phyloP scores from a whole-genome alignment of 2,797 vertebrate genomes.

The Alca torda region DNA sequence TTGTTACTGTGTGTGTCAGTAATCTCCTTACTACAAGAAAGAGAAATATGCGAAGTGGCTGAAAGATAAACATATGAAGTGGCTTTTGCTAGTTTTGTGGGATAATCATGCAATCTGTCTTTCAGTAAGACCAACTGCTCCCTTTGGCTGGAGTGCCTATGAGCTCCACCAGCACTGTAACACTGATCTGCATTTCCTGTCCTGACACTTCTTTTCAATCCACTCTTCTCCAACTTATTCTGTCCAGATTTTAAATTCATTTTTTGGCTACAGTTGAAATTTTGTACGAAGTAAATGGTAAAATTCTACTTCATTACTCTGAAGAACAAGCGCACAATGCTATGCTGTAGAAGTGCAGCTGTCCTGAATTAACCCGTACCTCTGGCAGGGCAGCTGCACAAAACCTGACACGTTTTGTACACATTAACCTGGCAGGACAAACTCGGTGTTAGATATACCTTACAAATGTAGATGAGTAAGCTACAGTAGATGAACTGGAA shows the following conservation, averaged over 20 bases:
- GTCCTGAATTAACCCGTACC: neutral
- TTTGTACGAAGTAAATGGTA: neutral
- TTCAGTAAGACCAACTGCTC: neutral
- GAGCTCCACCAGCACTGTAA: neutral
- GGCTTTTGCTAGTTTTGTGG: neutral
- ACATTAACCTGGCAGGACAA: neutral
- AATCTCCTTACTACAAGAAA: neutral
- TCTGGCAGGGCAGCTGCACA: neutral
- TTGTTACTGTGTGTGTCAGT: neutral
- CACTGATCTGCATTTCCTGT: neutral
- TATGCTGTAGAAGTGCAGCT: rapidly evolving
- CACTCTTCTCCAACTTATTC: neutral
- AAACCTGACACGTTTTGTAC: neutral
- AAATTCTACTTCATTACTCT: neutral
- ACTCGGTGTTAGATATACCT: neutral
- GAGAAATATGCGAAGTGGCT: neutral
- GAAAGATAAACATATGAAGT: neutral
- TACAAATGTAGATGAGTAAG: neutral
- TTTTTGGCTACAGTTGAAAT: neutral
- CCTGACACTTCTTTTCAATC: neutral
- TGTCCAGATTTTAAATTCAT: neutral
- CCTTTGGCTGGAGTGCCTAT: neutral
- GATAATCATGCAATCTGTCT: neutral
- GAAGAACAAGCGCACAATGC: neutral
- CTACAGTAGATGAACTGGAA: neutral